Evolutionary conservation across 2,113 vertebrate genomes (phyloP), one percentile per base, ranked within the genome.

Genomic region (Gasterosteus nipponicus): DNA sequence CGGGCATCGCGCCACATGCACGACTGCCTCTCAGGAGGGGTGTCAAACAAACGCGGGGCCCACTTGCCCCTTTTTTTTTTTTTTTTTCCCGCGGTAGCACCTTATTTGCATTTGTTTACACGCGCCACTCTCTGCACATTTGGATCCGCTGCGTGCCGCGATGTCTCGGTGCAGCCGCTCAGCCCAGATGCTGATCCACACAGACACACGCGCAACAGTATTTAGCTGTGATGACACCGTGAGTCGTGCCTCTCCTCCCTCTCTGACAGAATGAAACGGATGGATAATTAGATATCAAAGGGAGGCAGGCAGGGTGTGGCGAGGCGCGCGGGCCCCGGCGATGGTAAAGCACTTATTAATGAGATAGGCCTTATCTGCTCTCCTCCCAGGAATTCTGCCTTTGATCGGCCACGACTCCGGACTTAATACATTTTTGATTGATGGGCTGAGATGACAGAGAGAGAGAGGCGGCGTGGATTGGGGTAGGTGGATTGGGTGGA

Each of bases 361-460:
- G 94, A 94, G 94, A 94, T 93, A 94, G 92, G 93, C 91, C 94
- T 94, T 94, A 94, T 94, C 94, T 94, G 87, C 87, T 89, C 92
- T 94, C 92, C 93, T 94, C 92, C 93, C 92, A 94, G 94, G 93
- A 94, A 94, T 94, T 94, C 94, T 94, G 93, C 92, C 94, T 94
- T 94, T 94, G 94, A 94, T 94, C 94, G 91, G 91, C 87, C 89
- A 85, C 85, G 88, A 94, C 94, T 94, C 92, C 72, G 92, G 94
- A 93, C 93, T 94, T 94, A 94, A 94, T 94, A 94, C 92, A 94
- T 94, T 94, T 94, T 94, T 94, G 94, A 94, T 94, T 94, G 94
- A 94, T 94, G 93, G 94, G 91, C 92, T 41, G 61, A 92, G 93
- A 94, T 94, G 94, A 94, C 94, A 93, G 93, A 92, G 91, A 91